These are phyloP conservation scores for Bujurquina vittata DNA, from an alignment of 2,113 vertebrate genomes.

Conservation along the genomic window DNA sequence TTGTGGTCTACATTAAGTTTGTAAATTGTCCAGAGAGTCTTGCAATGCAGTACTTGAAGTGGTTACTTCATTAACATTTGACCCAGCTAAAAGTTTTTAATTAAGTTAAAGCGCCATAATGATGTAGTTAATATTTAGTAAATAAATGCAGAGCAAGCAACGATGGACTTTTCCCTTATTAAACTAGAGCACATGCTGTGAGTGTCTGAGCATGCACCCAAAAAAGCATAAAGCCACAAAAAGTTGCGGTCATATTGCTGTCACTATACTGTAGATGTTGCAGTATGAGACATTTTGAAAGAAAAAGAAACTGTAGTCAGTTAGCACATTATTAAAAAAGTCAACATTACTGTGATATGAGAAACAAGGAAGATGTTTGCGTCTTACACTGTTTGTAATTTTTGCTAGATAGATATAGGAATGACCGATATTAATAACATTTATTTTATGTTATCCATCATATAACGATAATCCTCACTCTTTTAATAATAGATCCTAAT, in stretches of 20 bases:
- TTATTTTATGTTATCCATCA: not conserved
- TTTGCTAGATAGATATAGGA: not conserved
- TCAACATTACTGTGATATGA: not conserved
- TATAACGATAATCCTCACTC: not conserved
- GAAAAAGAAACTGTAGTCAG: not conserved
- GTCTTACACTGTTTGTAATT: not conserved
- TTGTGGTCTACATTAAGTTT: not conserved
- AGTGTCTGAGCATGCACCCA: not conserved
- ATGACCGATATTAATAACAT: not conserved
- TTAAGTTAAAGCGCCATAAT: not conserved
- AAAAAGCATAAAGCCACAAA: not conserved
- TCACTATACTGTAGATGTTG: not conserved
- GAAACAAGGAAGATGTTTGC: not conserved
- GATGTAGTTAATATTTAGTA: constrained; percentile 2
- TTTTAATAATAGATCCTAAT: not conserved
- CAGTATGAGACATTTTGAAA: not conserved
- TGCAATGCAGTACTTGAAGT: not conserved
- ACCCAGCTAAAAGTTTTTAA: constrained; percentile 2
- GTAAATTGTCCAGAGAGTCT: not conserved
- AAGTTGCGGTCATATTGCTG: not conserved
- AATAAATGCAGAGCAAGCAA: constrained; percentile 4
- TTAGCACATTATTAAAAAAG: not conserved
- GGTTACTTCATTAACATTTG: constrained; percentile 12
- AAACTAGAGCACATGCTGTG: constrained; percentile 8
- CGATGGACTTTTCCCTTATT: not conserved